Base-by-base conservation (phyloP, 2,797 vertebrate genomes). In the Tragopan temminckii region DNA sequence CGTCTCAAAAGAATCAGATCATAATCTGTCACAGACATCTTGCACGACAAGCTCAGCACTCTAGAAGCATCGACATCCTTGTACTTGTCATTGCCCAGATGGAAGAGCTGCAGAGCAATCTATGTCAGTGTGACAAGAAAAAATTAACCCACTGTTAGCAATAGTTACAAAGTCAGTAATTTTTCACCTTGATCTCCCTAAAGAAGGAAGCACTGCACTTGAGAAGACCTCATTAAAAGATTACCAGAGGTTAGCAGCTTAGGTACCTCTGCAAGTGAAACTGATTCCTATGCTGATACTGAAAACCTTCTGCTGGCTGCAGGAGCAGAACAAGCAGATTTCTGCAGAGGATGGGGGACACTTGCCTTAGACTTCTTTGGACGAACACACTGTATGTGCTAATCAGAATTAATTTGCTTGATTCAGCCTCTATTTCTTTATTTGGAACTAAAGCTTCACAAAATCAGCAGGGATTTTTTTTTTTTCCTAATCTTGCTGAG, bases 401-500 rank as follows among this genome's bases (percentile, higher is more conserved):
- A 89, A 85, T 80, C 88, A 80, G 87, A 96, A 95, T 64, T 53
- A 90, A 93, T 20, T 74, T n/a, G 35, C 50, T 88, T 58, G 40
- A 58, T 85, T 93, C 55, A 67, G 40, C 40, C 80, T 29, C 55
- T 27, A 33, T 62, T 83, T 69, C 63, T 90, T 81, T 92, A 83
- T 85, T 46, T 58, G 91, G 93, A 90, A 80, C 72, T 40, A 90
- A 93, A 89, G 5, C 23, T 21, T 63, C 81, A 75, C 43, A 61
- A 55, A 92, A 88, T 70, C 92, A 95, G 94, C 27, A 13, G 86
- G 76, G 89, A 50, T 82, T 62, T 72, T 61, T 85, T 61, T 72
- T 25, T 48, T 52, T 9, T 76, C 67, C 75, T 40, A 89, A 63
- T 85, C 67, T 80, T 11, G 61, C 67, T 63, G 71, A 78, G 82